These are phyloP conservation scores for Acanthopleura granulata DNA, from an alignment of 2,888 invertebrate genomes.

Conservation along the genomic window DNA sequence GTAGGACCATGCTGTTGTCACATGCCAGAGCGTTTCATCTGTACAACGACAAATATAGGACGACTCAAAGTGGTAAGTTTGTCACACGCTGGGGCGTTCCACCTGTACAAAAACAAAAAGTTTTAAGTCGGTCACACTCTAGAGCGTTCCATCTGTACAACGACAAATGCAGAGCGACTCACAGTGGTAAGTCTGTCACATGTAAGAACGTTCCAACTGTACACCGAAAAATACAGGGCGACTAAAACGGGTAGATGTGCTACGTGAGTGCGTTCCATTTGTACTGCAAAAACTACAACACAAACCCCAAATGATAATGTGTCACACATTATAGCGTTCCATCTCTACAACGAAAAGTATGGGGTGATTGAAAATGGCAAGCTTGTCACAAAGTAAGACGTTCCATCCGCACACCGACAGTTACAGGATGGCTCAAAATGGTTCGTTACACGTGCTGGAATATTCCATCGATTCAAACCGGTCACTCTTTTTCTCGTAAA, in stretches of 20 bases:
- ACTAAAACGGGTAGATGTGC: not conserved
- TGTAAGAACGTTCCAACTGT: not conserved
- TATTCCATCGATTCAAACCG: no score
- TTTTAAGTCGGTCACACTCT: not conserved
- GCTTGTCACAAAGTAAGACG: no score
- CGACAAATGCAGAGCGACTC: not conserved
- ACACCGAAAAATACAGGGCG: not conserved
- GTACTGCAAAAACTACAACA: no score
- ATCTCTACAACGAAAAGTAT: no score
- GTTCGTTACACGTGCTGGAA: no score
- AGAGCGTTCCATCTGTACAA: not conserved
- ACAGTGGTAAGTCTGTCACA: not conserved
- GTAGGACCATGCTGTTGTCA: not conserved
- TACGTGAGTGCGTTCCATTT: no score
- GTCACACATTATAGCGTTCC: no score
- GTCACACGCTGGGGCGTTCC: not conserved
- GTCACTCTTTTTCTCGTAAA: no score
- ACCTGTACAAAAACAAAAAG: not conserved
- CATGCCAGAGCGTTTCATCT: not conserved
- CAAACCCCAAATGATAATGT: no score
- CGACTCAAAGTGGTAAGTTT: not conserved
- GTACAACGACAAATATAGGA: not conserved
- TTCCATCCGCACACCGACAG: no score
- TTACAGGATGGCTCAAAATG: no score
- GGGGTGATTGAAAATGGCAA: no score